These are phyloP conservation scores for Rattus norvegicus DNA, from an alignment of 2,113 vertebrate species.

Conservation along the genomic window GRCr8 NC_086027.1:111922001-111922500, in stretches of 20 bases:
- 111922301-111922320: background rate
- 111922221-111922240: background rate
- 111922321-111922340: background rate
- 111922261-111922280: background rate
- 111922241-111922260: background rate
- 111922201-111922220: too few relatives aligned
- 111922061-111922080: background rate
- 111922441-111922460: background rate
- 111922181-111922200: background rate
- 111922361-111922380: background rate
- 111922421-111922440: background rate
- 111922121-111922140: background rate
- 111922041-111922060: background rate
- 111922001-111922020: background rate
- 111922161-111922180: background rate
- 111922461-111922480: background rate
- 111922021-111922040: accelerated
- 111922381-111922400: background rate
- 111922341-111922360: background rate
- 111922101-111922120: too few relatives aligned
- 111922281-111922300: too few relatives aligned
- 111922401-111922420: background rate
- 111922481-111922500: background rate
- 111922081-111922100: background rate
- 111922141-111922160: background rate